Evolutionary conservation across 1,140 invertebrate genomes (phyloP), one percentile per base, ranked within the genome.

Genomic region (Drosophila equinoxialis): DNA sequence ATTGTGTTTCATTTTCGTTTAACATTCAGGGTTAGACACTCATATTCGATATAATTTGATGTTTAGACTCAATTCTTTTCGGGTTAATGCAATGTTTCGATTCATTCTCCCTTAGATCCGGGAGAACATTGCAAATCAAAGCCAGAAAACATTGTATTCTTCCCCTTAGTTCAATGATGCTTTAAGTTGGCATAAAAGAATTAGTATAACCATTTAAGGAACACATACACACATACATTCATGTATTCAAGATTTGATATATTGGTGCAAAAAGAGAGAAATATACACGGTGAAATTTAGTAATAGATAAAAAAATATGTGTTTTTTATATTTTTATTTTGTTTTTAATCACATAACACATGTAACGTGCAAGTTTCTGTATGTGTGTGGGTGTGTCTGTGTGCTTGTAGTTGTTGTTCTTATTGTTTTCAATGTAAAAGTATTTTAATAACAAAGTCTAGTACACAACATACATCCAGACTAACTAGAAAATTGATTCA

Each of bases 1-100:
- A 14, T 26, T 61, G 7, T 61, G 23, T 61, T 39, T 63, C 8
- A 6, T 77, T 68, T 23, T 68, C 17, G 45, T 77, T 68, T 70
- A 77, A 77, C 74, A 77, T 77, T 77, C 62, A 77, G 67, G 61
- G 67, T 77, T 77, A 77, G 74, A 77, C 74, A 77, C 74, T 71
- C 51, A 71, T n/a, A 26, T 23, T 48, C 13, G 33, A 13, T 37
- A 61, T 37, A 61, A 60, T 35, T 23, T 4, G 10, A 20, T 17
- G 23, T 17, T 23, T 23, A 23, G 23, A 51, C n/a, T 51, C 14
- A 8, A 3, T 17, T 48, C 37, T 39, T 39, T 4, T 13, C 0
- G 37, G 37, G 2, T 39, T 39, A 4, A 39, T 39, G 3, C 37
- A 39, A 13, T 39, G 11, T 5, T 37, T 37, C 35, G 35, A 5